Evolutionary conservation across 2,113 vertebrate genomes (phyloP).

Genomic region (Montifringilla adamsi): DNA sequence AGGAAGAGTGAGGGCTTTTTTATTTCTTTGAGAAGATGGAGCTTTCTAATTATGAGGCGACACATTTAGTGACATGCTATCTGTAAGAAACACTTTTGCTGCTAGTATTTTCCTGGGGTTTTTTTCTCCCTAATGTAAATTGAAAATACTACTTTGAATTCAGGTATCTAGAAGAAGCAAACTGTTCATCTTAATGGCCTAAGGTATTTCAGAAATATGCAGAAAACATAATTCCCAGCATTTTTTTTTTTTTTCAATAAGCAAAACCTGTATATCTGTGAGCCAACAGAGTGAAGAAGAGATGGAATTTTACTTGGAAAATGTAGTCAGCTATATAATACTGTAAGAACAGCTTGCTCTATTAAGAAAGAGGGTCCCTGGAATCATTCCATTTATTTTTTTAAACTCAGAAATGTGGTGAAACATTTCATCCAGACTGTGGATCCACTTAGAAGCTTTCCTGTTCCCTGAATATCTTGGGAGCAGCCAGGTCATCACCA

Average conservation of each 20-base stretch:
- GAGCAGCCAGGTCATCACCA: background rate
- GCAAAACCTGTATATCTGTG: background rate
- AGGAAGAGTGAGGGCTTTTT: background rate
- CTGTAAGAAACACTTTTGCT: background rate
- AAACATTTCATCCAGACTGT: background rate
- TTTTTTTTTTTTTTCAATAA: background rate
- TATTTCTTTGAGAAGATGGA: background rate
- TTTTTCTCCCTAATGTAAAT: background rate
- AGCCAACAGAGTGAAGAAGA: background rate
- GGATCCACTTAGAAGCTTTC: background rate
- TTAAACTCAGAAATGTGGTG: background rate
- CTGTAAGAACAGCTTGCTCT: background rate
- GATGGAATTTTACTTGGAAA: background rate
- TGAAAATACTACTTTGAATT: background rate
- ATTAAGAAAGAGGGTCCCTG: background rate
- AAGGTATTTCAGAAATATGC: background rate
- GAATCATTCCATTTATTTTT: background rate
- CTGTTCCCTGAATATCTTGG: background rate
- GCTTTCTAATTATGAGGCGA: background rate
- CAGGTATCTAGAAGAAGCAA: background rate
- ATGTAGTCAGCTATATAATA: rapidly evolving
- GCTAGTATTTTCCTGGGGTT: background rate
- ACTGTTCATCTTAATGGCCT: background rate
- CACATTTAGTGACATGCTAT: background rate
- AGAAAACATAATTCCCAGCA: background rate